Conservation (phyloP, 2,113 vertebrate genomes). For the Eudyptes chrysolophus region DNA sequence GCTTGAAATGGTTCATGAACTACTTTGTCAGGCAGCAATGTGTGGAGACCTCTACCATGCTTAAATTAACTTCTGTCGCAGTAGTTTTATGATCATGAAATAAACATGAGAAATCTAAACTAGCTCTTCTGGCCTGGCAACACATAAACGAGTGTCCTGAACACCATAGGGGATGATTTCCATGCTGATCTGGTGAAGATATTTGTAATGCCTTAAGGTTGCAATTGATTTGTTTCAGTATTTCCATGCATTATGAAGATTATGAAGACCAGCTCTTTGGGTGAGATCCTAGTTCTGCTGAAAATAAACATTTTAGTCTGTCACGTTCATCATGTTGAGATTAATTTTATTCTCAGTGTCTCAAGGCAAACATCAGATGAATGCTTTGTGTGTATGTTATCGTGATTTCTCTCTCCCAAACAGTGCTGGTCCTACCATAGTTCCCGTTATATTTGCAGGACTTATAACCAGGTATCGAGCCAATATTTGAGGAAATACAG, state of each 20-base stretch:
- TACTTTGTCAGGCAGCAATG: background rate
- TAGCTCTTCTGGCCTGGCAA: background rate
- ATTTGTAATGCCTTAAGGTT: background rate
- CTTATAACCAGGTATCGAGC: background rate
- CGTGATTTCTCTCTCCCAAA: background rate
- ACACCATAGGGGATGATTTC: background rate
- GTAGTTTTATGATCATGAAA: background rate
- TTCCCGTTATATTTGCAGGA: background rate
- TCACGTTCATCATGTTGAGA: background rate
- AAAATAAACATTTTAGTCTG: background rate
- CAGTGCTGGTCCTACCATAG: background rate
- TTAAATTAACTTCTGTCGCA: background rate
- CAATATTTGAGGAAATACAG: background rate
- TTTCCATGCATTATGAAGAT: background rate
- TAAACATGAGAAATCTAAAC: background rate
- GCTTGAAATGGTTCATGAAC: background rate
- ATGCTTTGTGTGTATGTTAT: background rate
- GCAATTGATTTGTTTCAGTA: background rate
- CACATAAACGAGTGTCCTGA: background rate
- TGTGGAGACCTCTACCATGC: background rate
- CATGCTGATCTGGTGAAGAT: background rate
- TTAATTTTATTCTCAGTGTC: background rate
- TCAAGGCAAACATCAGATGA: background rate
- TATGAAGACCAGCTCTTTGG: background rate
- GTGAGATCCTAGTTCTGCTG: background rate